Base-by-base conservation (phyloP, 2,113 vertebrate genomes). In the Sphyrna mokarran region DNA sequence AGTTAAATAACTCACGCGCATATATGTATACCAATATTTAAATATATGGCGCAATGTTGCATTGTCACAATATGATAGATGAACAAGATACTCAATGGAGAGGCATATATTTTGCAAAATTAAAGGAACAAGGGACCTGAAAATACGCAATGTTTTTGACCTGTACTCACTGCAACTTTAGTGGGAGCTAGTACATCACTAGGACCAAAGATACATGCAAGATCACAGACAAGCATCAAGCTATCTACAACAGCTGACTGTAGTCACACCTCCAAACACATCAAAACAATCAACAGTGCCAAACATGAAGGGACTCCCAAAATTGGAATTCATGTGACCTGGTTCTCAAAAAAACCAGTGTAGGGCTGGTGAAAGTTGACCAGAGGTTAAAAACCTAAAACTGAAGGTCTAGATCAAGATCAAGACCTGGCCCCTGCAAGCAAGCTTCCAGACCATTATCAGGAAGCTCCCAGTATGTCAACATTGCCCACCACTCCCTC, bases 1-100 rank as follows among this genome's bases (percentile, higher is more conserved):
- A 61, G 87, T 90, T 90, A 54, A 90, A 90, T 16, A 90, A 61
- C 80, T 20, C 43, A 90, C 54, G 16, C 3, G 61, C 13, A 33
- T 20, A 22, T 61, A 33, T 90, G 26, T 61, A 61, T 90, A 58
- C 1, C 14, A 14, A 40, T 83, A 40, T 83, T 11, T 29, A 90
- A 90, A 90, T 13, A 23, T 61, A 89, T 33, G 48, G 43, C 29
- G 10, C 48, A 89, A 29, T 89, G 3, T 54, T 58, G 26, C 26
- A 89, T 58, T 86, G 83, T 86, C 83, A 86, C 83, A 86, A 86
- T 58, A 14, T 89, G 86, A 89, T 29, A 89, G 23, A 89, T 85
- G 37, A 43, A 26, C 48, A 87, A 54, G 43, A 7, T 3, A 80
- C 13, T 80, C 33, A 37, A 80, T 37, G 78, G 13, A 58, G 48